These are phyloP conservation scores for Leptocoma aspasia DNA, from an alignment of 2,113 vertebrate species.

Conservation along the genomic window DNA sequence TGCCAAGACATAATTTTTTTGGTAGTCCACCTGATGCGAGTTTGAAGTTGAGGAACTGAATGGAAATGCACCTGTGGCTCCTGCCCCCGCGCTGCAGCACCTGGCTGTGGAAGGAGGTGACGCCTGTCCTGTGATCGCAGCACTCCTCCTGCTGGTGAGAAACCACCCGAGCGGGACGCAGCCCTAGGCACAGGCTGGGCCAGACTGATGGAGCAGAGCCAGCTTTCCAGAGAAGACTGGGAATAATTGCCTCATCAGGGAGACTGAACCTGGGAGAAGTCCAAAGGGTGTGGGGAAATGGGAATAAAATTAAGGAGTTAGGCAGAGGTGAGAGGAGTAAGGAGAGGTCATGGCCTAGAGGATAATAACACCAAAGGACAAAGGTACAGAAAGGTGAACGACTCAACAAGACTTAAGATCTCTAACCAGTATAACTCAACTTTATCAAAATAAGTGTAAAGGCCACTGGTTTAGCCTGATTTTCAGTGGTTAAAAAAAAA, in stretches of 20 bases:
- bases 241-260: neutral
- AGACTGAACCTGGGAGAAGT: neutral
- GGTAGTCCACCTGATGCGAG: fast-evolving
- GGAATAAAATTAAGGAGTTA: neutral
- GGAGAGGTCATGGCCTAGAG: neutral
- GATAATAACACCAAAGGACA: neutral
- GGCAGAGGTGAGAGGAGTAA: neutral
- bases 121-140: neutral
- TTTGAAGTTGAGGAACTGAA: neutral
- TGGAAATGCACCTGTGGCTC: neutral
- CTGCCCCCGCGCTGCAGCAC: neutral
- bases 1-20: neutral
- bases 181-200: neutral
- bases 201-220: neutral
- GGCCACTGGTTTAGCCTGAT: neutral
- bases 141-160: neutral
- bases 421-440: neutral
- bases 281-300: neutral
- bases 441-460: neutral
- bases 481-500: neutral
- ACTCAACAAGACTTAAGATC: neutral
- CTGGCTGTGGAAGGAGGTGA: fast-evolving
- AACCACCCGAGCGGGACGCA: fast-evolving
- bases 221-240: neutral
- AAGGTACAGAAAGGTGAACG: neutral